Percentiles rank a stretch among this genome's conserved stretches.
phyloP scores from a whole-genome alignment of 2,888 invertebrate species.

The Eupithecia centaureata region DNA sequence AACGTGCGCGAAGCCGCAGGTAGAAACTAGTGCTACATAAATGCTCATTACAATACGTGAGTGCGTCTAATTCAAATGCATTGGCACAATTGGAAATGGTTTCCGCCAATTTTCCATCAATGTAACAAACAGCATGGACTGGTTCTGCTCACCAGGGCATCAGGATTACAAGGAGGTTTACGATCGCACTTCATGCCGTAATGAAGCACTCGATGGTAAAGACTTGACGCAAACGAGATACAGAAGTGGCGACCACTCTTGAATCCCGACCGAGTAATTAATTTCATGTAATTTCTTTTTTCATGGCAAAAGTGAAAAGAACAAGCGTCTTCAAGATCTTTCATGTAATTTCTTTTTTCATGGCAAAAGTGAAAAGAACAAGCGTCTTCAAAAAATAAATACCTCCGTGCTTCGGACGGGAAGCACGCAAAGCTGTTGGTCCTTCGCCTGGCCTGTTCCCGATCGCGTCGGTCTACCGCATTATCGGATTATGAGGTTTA shows the following conservation, averaged over 20 bases:
- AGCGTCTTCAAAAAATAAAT: neutral
- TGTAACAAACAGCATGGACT: conserved; percentile 18
- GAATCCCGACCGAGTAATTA: neutral
- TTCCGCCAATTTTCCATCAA: conserved; percentile 11
- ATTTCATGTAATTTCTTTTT: no score
- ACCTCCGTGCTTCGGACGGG: no score
- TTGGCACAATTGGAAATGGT: conserved; percentile 4
- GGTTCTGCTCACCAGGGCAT: conserved; percentile 15
- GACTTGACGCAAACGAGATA: neutral
- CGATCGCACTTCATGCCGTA: conserved; percentile 19
- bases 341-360: no score
- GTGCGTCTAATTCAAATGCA: conserved; percentile 2
- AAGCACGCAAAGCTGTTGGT: neutral
- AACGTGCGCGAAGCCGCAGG: no score
- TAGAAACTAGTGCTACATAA: neutral
- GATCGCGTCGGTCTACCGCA: neutral
- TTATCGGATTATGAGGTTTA: neutral
- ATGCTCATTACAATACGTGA: neutral
- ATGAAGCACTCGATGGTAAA: neutral
- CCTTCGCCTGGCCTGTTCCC: neutral
- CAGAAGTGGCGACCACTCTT: neutral
- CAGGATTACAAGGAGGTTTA: conserved; percentile 22
- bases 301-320: neutral
- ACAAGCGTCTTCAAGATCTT: neutral
- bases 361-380: neutral